Evolutionary conservation across 1,140 invertebrate genomes (phyloP), one percentile per base, ranked within the genome.

Genomic region (Rhagoletis zephyria): DNA sequence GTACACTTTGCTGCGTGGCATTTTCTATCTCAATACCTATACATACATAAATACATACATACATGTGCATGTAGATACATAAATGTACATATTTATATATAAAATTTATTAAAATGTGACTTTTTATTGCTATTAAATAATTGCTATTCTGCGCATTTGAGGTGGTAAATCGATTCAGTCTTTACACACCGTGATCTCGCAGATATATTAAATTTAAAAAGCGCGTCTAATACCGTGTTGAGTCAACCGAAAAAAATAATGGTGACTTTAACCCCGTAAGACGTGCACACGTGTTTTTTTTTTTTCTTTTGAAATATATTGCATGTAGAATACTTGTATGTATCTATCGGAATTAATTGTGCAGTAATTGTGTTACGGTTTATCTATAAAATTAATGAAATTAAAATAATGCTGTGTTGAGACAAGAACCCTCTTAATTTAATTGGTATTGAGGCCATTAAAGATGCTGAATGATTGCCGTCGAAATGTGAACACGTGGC

Each of bases 231-330:
- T 92, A 90, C 91, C 91, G 91, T 92, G 91, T 92, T 92, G 88
- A 92, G 91, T 92, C 91, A 91, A 91, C 91, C 91, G 88, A 89
- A 88, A 89, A 88, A 65, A 89, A 45, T 56, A 30, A 91, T 90
- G 90, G 91, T 92, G 91, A 92, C 91, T 77, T 92, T 91, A 92
- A 92, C 91, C 91, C 91, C 91, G 91, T 92, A 91, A 90, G 91
- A 91, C 90, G 90, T 90, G 89, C 89, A 92, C 91, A 92, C 60
- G 60, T 87, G 70, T 45, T 81, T 81, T 42, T 74, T 77, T 74
- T 3, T 48, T 6, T 59, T 59, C 9, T 30, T 40, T 64, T 59
- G 60, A 7, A 59, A 40, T 19, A n/a, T 40, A n/a, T 70, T 60
- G 45, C 0, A 65, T 85, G 42, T 63, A 4, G 1, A 67, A 56